Percentiles rank a stretch among this genome's conserved stretches.
These are phyloP conservation scores for Drosophila bifasciata DNA, from an alignment of 1,140 invertebrate species.

Conservation along the genomic window DNA sequence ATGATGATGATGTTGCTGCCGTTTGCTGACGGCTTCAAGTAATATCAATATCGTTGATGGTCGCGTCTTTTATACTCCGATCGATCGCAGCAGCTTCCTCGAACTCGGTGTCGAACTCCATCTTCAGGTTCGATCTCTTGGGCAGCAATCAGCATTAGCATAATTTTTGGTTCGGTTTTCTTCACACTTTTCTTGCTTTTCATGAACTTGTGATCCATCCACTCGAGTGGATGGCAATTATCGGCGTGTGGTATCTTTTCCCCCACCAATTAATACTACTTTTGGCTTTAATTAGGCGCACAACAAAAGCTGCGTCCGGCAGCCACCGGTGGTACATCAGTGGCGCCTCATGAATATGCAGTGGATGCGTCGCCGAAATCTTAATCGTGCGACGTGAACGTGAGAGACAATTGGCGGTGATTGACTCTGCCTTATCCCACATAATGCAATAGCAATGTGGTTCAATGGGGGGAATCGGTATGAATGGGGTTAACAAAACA, in stretches of 20 bases:
- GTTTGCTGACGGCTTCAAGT: constrained; percentile 55
- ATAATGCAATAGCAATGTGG: neutral
- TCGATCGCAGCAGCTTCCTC: constrained; percentile 28
- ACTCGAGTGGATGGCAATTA: constrained; percentile 48
- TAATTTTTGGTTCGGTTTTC: constrained; percentile 60
- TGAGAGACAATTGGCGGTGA: constrained; percentile 74
- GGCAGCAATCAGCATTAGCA: constrained; percentile 55
- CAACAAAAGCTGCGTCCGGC: constrained; percentile 26
- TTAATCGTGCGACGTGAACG: too few relatives aligned
- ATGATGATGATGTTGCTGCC: constrained; percentile 60
- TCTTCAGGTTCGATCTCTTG: constrained; percentile 20
- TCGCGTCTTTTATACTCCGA: constrained; percentile 62
- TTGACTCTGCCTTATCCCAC: constrained; percentile 38
- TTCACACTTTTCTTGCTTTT: constrained; percentile 78
- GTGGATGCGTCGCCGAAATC: constrained; percentile 16
- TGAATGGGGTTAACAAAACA: constrained; percentile 59
- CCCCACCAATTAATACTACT: constrained; percentile 53
- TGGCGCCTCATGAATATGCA: constrained; percentile 67
- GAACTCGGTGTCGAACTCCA: neutral
- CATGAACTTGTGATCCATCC: constrained; percentile 57
- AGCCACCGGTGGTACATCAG: neutral
- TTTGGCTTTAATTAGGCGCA: constrained; percentile 55
- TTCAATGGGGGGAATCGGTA: constrained; percentile 1
- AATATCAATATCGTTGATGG: constrained; percentile 54
- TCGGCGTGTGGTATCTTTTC: constrained; percentile 50